These are phyloP conservation scores for Xerus rutilus DNA, from an alignment of 2,797 vertebrate genomes.

Conservation along the genomic window DNA sequence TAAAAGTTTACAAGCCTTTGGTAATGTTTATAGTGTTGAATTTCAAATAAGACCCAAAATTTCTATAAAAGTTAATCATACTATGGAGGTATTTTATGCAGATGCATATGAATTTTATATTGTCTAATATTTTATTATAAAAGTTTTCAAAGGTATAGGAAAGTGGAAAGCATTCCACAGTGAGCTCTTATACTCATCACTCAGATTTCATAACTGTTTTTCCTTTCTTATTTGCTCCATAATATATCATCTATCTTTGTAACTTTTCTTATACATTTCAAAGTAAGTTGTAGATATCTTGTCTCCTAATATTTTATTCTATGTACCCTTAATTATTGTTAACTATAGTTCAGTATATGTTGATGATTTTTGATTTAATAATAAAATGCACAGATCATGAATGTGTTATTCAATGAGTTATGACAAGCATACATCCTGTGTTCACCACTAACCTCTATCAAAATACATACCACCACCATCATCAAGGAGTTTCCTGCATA, in stretches of 20 bases:
- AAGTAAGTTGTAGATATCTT: neutral
- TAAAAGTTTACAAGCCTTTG: neutral
- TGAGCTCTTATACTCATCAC: neutral
- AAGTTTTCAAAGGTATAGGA: neutral
- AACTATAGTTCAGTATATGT: neutral
- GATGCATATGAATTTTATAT: neutral
- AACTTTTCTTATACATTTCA: neutral
- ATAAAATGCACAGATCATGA: neutral
- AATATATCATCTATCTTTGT: neutral
- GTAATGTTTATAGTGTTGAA: neutral
- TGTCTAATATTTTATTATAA: constrained; percentile 17
- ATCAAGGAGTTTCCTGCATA: neutral
- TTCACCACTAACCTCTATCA: neutral
- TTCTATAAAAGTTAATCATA: neutral
- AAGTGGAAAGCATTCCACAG: neutral
- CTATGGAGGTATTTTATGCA: neutral
- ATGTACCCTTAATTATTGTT: neutral
- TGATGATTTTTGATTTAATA: neutral
- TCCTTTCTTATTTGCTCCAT: neutral
- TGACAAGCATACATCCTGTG: neutral
- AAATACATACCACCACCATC: neutral
- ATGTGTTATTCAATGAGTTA: neutral
- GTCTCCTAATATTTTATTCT: neutral
- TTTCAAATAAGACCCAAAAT: neutral
- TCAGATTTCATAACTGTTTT: neutral